Base-by-base conservation (phyloP, 2,888 invertebrate genomes). In the Hymenopus coronatus region DNA sequence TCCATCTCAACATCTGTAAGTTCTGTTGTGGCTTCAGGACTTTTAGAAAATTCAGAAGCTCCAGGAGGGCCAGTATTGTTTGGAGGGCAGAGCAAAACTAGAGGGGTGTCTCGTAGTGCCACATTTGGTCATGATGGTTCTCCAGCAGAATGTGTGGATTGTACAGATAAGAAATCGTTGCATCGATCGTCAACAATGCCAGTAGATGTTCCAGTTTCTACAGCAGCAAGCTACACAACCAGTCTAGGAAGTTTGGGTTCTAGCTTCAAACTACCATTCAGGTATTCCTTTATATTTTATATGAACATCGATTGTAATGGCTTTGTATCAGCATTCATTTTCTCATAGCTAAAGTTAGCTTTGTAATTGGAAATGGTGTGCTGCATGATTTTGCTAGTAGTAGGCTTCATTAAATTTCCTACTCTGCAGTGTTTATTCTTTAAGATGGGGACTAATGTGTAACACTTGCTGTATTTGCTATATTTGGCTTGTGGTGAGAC, bases 221-320 rank as follows among this genome's bases (percentile, higher is more conserved):
- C 91, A 70, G 89, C 90, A 54, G 89, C 90, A 4, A 90, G 90
- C 86, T 91, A 91, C n/a, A 91, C 91, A 14, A 91, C 92, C 70
- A 91, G 91, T 90, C 90, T 97, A 91, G 97, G 97, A 89, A 97
- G 96, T 91, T 94, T 97, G 89, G 96, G 97, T 30, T 97, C 97
- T 91, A 96, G 97, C 89, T 95, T 98, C 90, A 98, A 98, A 94
- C 94, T 97, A 91, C 97, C 97, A 92, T 97, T 98, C 93, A 97
- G 97, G 97, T 98, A 94, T 94, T 94, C 92, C 89, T 14, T 84
- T 84, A 4, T n/a, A 40, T 54, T 7, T 33, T 25, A 4, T 84
- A 33, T 33, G 54, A 40, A 1, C 8, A 4, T 46, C 20, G 54
- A 70, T 70, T 70, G 15, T 70, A 40, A 20, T 70, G 20, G 54